These are phyloP conservation scores for Tilapia sparmanii DNA, from an alignment of 2,113 vertebrate species.

Conservation along the genomic window DNA sequence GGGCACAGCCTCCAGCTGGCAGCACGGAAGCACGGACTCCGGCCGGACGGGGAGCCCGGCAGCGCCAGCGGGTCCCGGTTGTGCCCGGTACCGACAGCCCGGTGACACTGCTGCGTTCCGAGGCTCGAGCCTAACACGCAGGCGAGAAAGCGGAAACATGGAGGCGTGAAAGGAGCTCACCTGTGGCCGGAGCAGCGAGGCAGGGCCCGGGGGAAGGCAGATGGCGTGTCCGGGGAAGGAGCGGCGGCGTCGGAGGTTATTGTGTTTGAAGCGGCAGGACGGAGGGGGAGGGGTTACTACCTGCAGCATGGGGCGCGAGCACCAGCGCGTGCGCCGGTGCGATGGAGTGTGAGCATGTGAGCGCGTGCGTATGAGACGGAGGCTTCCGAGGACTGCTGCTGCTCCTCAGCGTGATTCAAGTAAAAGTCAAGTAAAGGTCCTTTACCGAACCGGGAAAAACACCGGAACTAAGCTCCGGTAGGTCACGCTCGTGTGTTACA, in stretches of 20 bases:
- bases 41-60: not conserved
- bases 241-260: not conserved
- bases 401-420: not conserved
- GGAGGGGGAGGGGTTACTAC: slow-evolving; percentile 55
- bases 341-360: not conserved
- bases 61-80: not conserved
- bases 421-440: not conserved
- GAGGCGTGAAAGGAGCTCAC: slow-evolving; percentile 9
- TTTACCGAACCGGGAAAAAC: not conserved
- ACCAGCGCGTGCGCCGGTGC: not conserved
- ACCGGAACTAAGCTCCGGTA: not conserved
- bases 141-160: not conserved
- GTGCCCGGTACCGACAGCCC: slow-evolving; percentile 6
- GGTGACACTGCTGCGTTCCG: not conserved
- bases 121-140: not conserved
- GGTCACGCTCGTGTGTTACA: not conserved
- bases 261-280: slow-evolving; percentile 31
- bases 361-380: not conserved
- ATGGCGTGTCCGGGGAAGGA: not conserved
- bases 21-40: not conserved
- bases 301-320: slow-evolving; percentile 39
- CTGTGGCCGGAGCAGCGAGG: slow-evolving; percentile 11
- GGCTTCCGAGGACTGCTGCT: not conserved
- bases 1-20: accelerated
- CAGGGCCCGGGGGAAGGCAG: not conserved